A percentile compares a stretch with the other conserved stretches of the same genome.
phyloP scores from a whole-genome alignment of 2,888 invertebrate genomes.

The Agrochola litura region DNA sequence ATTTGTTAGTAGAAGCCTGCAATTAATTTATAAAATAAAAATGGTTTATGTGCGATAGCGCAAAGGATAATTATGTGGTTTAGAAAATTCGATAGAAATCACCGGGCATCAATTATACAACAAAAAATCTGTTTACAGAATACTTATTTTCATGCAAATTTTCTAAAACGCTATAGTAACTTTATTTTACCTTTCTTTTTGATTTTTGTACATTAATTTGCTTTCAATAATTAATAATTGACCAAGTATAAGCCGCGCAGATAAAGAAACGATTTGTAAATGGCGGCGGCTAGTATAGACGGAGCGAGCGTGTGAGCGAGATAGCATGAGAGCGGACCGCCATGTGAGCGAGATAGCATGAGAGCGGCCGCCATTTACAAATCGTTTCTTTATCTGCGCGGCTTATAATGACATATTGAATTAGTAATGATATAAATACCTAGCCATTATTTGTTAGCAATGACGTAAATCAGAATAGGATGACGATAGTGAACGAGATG shows the following conservation, averaged over 20 bases:
- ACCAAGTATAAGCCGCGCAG: too few relatives aligned
- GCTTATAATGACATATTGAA: constrained; percentile 17
- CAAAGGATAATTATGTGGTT: not conserved
- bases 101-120: constrained; percentile 48
- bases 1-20: not conserved
- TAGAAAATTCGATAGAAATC: constrained; percentile 7
- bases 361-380: too few relatives aligned
- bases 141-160: not conserved
- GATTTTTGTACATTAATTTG: constrained; percentile 14
- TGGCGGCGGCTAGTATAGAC: too few relatives aligned
- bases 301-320: too few relatives aligned
- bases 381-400: too few relatives aligned
- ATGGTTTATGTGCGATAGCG: constrained; percentile 48
- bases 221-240: constrained; percentile 30
- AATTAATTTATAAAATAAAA: not conserved
- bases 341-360: too few relatives aligned
- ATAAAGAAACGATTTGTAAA: too few relatives aligned
- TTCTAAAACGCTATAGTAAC: constrained; percentile 3
- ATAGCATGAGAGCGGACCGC: too few relatives aligned
- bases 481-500: constrained; percentile 7
- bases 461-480: constrained; percentile 29
- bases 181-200: constrained; percentile 11
- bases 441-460: constrained; percentile 22
- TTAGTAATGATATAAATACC: constrained; percentile 17
- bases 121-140: constrained; percentile 10